These are phyloP conservation scores for Bombyx mori DNA, from an alignment of 1,140 invertebrate species.

Conservation along the genomic window DNA sequence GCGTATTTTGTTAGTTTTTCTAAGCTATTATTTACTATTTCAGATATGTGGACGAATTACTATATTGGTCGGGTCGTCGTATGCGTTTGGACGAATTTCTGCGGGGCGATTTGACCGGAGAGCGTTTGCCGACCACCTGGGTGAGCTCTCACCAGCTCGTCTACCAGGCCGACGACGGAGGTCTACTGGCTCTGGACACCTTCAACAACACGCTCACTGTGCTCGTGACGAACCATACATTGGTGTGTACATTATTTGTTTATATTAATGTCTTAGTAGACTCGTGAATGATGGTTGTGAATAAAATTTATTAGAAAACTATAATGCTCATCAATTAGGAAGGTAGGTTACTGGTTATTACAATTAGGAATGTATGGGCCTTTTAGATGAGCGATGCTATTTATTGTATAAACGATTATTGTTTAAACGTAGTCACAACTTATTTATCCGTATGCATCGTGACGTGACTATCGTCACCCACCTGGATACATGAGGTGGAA, in stretches of 20 bases:
- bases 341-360: too few relatives aligned
- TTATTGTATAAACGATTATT: too few relatives aligned
- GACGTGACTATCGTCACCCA: too few relatives aligned
- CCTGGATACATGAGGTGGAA: too few relatives aligned
- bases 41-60: conserved; percentile 87
- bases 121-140: conserved; percentile 83
- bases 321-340: too few relatives aligned
- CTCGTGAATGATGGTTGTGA: too few relatives aligned
- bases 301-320: too few relatives aligned
- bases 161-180: conserved; percentile 87
- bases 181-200: conserved; percentile 81
- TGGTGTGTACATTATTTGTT: conserved; percentile 71
- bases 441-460: too few relatives aligned
- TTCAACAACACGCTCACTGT: conserved; percentile 81
- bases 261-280: background rate
- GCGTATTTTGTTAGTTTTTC: too few relatives aligned
- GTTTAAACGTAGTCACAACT: too few relatives aligned
- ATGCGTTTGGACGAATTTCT: conserved; percentile 87
- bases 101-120: conserved; percentile 81
- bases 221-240: conserved; percentile 87
- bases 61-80: conserved; percentile 86
- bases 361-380: too few relatives aligned
- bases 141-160: conserved; percentile 84
- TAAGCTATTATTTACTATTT: background rate
- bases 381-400: too few relatives aligned